Base-by-base conservation (phyloP, 2,888 invertebrate species). In the Zhengitettix transpicula region DNA sequence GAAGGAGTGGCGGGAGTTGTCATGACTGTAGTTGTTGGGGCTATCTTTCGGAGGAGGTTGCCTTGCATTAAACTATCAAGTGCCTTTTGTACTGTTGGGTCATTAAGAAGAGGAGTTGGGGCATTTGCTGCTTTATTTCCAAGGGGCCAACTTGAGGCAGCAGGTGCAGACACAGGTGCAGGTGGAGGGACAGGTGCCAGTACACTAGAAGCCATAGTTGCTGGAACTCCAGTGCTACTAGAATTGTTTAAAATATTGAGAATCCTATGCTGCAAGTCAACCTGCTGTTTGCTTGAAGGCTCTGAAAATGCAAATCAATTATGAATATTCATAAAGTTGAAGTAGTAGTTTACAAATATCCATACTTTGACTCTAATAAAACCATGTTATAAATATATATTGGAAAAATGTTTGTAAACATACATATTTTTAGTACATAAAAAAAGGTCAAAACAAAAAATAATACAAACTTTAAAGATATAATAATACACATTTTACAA, bases 81-180 rank as follows among this genome's bases (percentile, higher is more conserved):
- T 1, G 89, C 89, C 72, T 85, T 87, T 72, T 87, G 84, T 12
- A 90, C 85, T 1, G 85, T 83, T 0, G 85, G 83, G 71, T 89
- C 89, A 62, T 83, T 84, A 17, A 89, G 74, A n/a, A 89, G 71
- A 14, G 79, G 77, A 71, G 61, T 58, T 57, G 60, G 52, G 14
- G 59, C 40, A 40, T 42, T 47, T 15, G 61, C 58, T 55, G 63
- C 17, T 52, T 60, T 58, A 41, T 44, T 57, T 52, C 60, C 53
- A 42, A 57, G 16, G 57, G 60, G 16, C 58, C 67, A 58, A 66
- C 65, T 53, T 65, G 63, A 44, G n/a, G 74, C 73, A 12, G 72
- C 72, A 9, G 71, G 71, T 54, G 68, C 69, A 11, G 72, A 70
- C 16, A 70, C 68, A 59, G 70, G 68, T 0, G 69, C 66, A 0